A percentile compares a stretch with the other conserved stretches of the same genome.
Conservation (phyloP, 2,113 vertebrate species). For the Macquaria ambigua region DNA sequence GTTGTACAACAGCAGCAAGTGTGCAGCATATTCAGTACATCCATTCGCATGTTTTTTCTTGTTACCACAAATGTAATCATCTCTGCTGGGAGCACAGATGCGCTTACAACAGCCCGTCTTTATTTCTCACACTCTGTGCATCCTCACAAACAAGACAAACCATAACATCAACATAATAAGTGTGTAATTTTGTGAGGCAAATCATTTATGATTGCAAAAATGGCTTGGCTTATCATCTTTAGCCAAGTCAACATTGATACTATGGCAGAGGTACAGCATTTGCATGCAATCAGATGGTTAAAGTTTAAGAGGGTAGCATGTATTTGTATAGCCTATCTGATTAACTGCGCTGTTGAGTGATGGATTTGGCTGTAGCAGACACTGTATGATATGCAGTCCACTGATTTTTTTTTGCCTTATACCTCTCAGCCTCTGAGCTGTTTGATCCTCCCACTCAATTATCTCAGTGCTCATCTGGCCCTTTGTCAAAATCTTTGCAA, state of each 20-base stretch:
- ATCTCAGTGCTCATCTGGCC: slow-evolving; percentile 56
- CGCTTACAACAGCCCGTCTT: neutral
- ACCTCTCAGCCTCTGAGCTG: slow-evolving; percentile 36
- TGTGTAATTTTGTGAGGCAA: neutral
- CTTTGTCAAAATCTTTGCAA: slow-evolving; percentile 54
- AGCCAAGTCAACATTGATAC: slow-evolving; percentile 2
- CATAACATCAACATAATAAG: neutral
- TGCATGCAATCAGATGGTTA: slow-evolving; percentile 27
- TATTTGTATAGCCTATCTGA: slow-evolving; percentile 13
- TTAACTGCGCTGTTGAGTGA: slow-evolving; percentile 29
- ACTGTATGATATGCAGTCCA: slow-evolving; percentile 26
- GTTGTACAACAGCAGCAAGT: neutral
- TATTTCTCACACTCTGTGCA: neutral
- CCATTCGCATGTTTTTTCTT: slow-evolving; percentile 10
- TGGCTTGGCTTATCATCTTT: neutral
- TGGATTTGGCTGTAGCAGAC: slow-evolving; percentile 43
- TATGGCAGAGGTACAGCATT: slow-evolving; percentile 15
- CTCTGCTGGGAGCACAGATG: slow-evolving; percentile 8
- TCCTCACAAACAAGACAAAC: neutral
- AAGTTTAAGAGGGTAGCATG: slow-evolving; percentile 18
- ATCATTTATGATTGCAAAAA: neutral
- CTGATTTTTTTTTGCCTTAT: slow-evolving; percentile 25
- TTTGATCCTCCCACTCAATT: slow-evolving; percentile 71
- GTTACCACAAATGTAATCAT: neutral
- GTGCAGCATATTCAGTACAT: slow-evolving; percentile 15